phyloP scores from a whole-genome alignment of 2,797 vertebrate genomes.

The Pseudotriccus pelzelni region DNA sequence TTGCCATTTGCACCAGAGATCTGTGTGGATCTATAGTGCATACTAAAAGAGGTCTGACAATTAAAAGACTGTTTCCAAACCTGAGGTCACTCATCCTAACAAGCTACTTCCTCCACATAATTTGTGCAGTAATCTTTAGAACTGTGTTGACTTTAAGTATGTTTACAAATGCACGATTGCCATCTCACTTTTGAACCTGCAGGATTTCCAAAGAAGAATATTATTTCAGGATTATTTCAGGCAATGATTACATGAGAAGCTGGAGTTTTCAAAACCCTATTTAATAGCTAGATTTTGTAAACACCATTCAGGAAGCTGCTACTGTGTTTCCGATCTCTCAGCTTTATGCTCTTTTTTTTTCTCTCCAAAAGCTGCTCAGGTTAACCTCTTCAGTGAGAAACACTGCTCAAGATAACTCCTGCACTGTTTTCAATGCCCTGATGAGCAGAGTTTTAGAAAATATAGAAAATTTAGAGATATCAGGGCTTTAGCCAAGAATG shows the following conservation, averaged over 20 bases:
- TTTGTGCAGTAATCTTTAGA: background rate
- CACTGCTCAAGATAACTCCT: background rate
- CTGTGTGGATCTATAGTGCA: background rate
- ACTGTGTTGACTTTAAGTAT: background rate
- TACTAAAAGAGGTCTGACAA: background rate
- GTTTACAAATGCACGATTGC: background rate
- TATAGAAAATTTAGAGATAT: no score
- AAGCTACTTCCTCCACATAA: background rate
- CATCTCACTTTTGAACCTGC: background rate
- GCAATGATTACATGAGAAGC: background rate
- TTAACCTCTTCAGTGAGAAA: background rate
- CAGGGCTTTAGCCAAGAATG: background rate
- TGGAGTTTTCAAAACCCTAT: background rate
- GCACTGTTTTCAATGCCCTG: background rate
- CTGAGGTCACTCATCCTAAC: background rate
- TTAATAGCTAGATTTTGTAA: background rate
- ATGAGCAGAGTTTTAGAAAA: background rate
- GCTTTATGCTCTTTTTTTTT: background rate
- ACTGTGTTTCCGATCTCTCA: background rate
- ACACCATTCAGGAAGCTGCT: background rate
- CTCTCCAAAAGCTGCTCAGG: background rate
- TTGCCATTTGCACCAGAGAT: background rate
- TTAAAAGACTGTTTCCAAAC: background rate
- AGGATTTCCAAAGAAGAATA: background rate
- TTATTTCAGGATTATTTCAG: background rate